Conservation (phyloP, 2,888 invertebrate species). For the Rhorus exstirpatorius region DNA sequence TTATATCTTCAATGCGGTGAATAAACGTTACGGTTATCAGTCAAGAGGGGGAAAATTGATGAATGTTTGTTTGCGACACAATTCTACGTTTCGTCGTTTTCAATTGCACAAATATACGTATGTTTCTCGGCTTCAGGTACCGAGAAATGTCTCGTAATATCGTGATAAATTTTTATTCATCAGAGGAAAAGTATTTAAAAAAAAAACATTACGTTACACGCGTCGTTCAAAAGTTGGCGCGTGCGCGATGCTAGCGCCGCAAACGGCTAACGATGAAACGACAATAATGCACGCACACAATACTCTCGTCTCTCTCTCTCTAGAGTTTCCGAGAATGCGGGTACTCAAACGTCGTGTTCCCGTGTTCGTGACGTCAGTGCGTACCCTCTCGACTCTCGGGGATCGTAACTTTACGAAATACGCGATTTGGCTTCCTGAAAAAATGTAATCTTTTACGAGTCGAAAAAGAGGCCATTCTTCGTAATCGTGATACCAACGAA, state of each 20-base stretch:
- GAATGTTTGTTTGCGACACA: not conserved
- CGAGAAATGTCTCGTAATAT: constrained; percentile 15
- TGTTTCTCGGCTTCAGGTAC: not conserved
- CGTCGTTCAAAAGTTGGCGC: constrained; percentile 36
- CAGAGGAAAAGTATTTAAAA: not conserved
- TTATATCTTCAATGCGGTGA: not conserved
- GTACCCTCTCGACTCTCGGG: constrained; percentile 39
- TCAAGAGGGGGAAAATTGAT: constrained; percentile 39
- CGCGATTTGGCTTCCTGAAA: constrained; percentile 13
- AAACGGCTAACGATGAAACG: not conserved
- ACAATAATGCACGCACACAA: constrained; percentile 12
- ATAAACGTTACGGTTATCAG: constrained; percentile 11
- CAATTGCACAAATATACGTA: constrained; percentile 1
- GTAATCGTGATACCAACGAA: not conserved
- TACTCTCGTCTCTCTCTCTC: not conserved
- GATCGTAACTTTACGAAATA: constrained; percentile 23
- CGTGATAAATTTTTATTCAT: constrained; percentile 6
- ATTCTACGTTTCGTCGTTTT: constrained; percentile 29
- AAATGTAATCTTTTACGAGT: constrained; percentile 35
- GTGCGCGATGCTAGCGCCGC: not conserved
- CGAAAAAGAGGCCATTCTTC: not conserved
- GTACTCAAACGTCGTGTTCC: constrained; percentile 59
- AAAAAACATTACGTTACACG: not conserved
- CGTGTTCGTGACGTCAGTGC: constrained; percentile 63
- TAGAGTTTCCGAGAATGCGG: constrained; percentile 57